Conservation (phyloP, 2,113 vertebrate genomes). For the Naja naja region DNA sequence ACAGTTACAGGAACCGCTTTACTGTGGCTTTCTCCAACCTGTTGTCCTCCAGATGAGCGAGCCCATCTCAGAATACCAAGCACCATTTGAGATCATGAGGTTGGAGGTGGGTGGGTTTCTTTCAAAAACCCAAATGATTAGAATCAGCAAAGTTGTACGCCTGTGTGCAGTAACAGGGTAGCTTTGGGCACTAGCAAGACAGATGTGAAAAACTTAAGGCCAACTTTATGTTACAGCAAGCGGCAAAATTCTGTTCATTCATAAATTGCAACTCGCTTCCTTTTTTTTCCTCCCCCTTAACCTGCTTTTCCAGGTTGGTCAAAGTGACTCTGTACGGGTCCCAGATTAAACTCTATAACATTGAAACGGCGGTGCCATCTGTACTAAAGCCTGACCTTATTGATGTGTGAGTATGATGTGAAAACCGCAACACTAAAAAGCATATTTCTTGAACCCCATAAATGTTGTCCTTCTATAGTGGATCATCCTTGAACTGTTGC, state of each 20-base stretch:
- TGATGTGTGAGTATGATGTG: constrained; percentile 86
- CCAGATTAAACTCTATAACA: constrained; percentile 92
- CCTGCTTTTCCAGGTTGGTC: constrained; percentile 77
- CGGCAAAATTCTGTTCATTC: not conserved
- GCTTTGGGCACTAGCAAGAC: not conserved
- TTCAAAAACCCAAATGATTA: not conserved
- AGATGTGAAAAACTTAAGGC: not conserved
- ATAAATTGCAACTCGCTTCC: accelerated
- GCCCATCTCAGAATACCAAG: not conserved
- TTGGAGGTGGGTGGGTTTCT: not conserved
- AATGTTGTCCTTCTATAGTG: too few relatives aligned
- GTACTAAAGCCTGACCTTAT: constrained; percentile 96
- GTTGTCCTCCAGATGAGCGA: not conserved
- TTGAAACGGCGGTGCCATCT: constrained; percentile 95
- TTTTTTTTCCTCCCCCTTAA: accelerated
- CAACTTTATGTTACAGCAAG: not conserved
- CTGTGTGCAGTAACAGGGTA: not conserved
- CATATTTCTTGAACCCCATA: not conserved
- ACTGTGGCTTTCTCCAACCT: too few relatives aligned
- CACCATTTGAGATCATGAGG: not conserved
- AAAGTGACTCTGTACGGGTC: constrained; percentile 95
- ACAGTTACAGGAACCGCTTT: too few relatives aligned
- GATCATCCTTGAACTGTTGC: not conserved
- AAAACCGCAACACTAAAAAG: not conserved
- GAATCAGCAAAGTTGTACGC: not conserved